Conservation (phyloP, 2,797 vertebrate species). For the Anguilla marmorata region DNA sequence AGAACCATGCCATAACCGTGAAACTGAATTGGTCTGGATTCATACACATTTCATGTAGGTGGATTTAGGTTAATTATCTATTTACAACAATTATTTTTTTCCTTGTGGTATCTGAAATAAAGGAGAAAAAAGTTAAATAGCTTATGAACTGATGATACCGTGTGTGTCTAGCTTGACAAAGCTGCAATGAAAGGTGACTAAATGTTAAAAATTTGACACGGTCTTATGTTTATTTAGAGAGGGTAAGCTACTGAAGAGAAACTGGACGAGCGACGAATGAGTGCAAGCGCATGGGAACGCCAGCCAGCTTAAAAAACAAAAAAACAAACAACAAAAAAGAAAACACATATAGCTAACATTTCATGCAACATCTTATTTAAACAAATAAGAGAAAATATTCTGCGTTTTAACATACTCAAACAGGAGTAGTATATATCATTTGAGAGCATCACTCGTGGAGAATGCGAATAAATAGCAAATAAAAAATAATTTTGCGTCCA, state of each 20-base stretch:
- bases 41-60: not conserved
- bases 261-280: not conserved
- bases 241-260: not conserved
- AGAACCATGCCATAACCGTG: not conserved
- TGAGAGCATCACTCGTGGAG: too few species aligned
- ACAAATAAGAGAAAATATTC: not conserved
- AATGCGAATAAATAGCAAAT: not conserved
- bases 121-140: not conserved
- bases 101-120: not conserved
- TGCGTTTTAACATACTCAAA: not conserved
- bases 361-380: not conserved
- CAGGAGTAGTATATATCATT: not conserved
- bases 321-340: not conserved
- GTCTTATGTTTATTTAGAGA: not conserved
- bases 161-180: not conserved
- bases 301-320: not conserved
- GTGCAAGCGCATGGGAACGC: not conserved
- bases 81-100: not conserved
- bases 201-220: not conserved
- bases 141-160: not conserved
- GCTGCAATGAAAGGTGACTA: not conserved
- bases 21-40: not conserved
- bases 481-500: not conserved
- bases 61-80: not conserved
- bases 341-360: not conserved